Base-by-base conservation (phyloP, 1,140 invertebrate genomes). In the Ceratina japonica region DNA sequence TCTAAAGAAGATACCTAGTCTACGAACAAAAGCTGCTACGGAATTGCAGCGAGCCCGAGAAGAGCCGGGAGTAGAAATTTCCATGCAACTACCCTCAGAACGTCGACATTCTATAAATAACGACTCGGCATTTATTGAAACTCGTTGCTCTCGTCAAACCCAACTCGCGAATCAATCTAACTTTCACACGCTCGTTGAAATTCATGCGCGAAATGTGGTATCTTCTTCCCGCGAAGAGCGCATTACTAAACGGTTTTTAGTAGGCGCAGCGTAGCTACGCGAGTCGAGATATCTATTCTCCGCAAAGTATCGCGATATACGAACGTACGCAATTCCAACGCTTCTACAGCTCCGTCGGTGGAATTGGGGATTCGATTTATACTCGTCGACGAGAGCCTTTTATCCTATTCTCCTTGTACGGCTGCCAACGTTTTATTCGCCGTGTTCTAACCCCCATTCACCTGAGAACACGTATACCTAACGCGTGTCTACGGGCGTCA, bases 31-130 rank as follows among this genome's bases (percentile, higher is more conserved):
- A 3, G 5, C 37, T 44, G 37, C 10, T 44, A 44, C 44, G 37
- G 58, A 62, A 65, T 75, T 54, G 68, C 54, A 27, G 62, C 37
- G 72, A 58, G 44, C 73, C 61, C 61, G 71, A 84, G 82, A 75
- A 83, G 80, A 75, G 68, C 56, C 59, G 58, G 22, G 56, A 54
- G 61, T 71, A 59, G 74, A 70, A 61, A 85, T 85, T 85, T 84
- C 65, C 83, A 84, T 85, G 81, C 63, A 65, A 44, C 37, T 44
- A 31, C 4, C 27, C 27, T 31, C 27, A 31, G 75, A 70, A 70
- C 51, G 18, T 13, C 12, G 59, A 68, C 44, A 63, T 81, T 77
- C 70, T 69, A 72, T 81, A 84, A 79, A 69, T 79, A 79, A 37
- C 66, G 22, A 22, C 52, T 37, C 59, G 27, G 10, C 75, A 73